These are phyloP conservation scores for Lithosia quadra DNA, from an alignment of 2,888 invertebrate genomes.

Conservation along the genomic window DNA sequence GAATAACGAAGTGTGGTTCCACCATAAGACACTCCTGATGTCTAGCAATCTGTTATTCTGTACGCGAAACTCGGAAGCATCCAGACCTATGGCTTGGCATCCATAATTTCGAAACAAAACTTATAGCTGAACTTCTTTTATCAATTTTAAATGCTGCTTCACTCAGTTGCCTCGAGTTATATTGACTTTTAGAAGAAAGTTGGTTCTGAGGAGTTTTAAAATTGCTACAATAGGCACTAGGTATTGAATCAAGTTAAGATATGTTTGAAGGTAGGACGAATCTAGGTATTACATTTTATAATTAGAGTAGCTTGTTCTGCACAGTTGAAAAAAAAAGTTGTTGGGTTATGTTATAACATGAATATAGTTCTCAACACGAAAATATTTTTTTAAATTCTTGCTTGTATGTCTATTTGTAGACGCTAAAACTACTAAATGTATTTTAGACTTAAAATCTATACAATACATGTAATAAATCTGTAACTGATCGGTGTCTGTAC, in stretches of 20 bases:
- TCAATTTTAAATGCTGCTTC: constrained; percentile 36
- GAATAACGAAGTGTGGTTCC: too few relatives aligned
- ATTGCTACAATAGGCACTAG: background rate
- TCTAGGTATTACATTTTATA: background rate
- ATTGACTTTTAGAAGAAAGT: constrained; percentile 10
- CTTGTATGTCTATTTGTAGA: too few relatives aligned
- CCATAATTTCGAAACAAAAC: constrained; percentile 43
- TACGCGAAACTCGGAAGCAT: constrained; percentile 38
- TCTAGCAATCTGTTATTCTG: constrained; percentile 34
- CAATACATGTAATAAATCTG: too few relatives aligned
- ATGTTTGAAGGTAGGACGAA: background rate
- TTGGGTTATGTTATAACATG: too few relatives aligned
- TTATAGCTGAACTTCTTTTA: constrained; percentile 39
- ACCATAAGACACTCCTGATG: background rate
- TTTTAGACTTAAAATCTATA: too few relatives aligned
- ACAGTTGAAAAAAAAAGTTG: too few relatives aligned
- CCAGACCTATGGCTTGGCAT: constrained; percentile 37
- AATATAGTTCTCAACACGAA: too few relatives aligned
- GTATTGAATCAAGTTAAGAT: background rate
- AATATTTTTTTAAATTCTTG: too few relatives aligned
- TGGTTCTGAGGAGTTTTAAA: background rate
- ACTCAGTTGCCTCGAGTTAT: constrained; percentile 20
- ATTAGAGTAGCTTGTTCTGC: too few relatives aligned
- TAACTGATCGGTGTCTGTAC: too few relatives aligned
- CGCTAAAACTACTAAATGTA: too few relatives aligned